These are phyloP conservation scores for Pseudoatta argentina DNA, from an alignment of 1,140 invertebrate species.

Conservation along the genomic window DNA sequence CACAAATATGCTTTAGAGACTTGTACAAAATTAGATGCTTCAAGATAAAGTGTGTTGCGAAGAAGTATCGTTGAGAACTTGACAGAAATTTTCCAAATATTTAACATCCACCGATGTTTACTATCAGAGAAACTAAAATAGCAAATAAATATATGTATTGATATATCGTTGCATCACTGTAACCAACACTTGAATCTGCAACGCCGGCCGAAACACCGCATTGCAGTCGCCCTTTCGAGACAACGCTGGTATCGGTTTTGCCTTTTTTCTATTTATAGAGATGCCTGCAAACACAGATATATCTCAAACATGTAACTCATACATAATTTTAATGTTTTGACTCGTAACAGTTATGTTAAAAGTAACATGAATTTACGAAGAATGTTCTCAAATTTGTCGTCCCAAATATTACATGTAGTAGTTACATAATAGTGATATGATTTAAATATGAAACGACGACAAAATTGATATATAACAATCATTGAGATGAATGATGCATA, in stretches of 20 bases:
- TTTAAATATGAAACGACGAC: no score
- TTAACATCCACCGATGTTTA: neutral
- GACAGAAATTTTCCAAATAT: neutral
- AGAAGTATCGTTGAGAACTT: neutral
- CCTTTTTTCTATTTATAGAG: neutral
- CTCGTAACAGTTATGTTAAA: no score
- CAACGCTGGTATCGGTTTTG: neutral
- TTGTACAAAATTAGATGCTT: neutral
- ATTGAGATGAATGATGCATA: no score
- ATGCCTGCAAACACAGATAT: no score
- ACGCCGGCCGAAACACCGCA: slow-evolving; percentile 41
- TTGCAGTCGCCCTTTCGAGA: slow-evolving; percentile 48
- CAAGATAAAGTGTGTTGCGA: neutral
- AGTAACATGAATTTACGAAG: no score
- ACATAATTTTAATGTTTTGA: no score
- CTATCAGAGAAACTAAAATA: neutral
- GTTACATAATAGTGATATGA: no score
- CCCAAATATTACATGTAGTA: no score
- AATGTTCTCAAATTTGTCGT: no score
- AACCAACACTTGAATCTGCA: slow-evolving; percentile 8
- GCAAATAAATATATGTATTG: neutral
- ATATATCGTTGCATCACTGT: neutral
- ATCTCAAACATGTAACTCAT: no score
- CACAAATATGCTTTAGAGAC: neutral
- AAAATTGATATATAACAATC: no score